Base-by-base conservation (phyloP, 2,113 vertebrate species). In the Hyaena hyaena region DNA sequence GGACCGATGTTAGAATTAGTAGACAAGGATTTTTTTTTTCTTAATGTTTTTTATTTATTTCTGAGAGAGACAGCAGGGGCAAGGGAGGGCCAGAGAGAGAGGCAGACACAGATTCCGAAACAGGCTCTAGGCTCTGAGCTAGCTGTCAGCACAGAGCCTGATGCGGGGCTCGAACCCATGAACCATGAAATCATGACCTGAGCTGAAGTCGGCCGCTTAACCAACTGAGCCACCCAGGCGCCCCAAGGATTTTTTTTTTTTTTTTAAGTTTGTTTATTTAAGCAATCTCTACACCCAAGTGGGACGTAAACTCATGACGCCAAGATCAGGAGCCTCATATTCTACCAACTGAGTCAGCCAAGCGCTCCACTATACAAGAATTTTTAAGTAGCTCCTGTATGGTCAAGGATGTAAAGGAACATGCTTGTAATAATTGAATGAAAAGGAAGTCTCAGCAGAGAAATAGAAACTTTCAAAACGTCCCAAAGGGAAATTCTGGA, bases 381-480 rank as follows among this genome's bases (percentile, higher is more conserved):
- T 97, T 73, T 92, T 93, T 93, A 89, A 88, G 24, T 83, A 89
- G 35, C 39, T 93, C 33, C 58, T 79, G 69, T 24, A 55, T 85
- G 24, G 55, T 95, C 33, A 14, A 65, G 6, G 33, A 17, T 11
- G 7, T 84, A 80, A 93, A 92, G 31, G 45, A 97, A 68, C 86
- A 66, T 71, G 33, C 50, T 71, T 92, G 48, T 50, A 88, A 71
- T 96, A 43, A 81, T 31, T 82, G 63, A 86, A 66, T 39, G 89
- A 93, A 86, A 77, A 89, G 77, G 66, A 97, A 83, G 35, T 81
- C n/a, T 93, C 39, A 93, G 31, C 53, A 94, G 82, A 82, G 61
- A 92, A 85, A 96, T 31, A 74, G 14, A 74, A 95, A 89, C 91
- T 80, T 94, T 7, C 83, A 89, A 85, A 85, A 45, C 45, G 9